Base-by-base conservation (phyloP, 2,888 invertebrate genomes). In the Heliconius charithonia region DNA sequence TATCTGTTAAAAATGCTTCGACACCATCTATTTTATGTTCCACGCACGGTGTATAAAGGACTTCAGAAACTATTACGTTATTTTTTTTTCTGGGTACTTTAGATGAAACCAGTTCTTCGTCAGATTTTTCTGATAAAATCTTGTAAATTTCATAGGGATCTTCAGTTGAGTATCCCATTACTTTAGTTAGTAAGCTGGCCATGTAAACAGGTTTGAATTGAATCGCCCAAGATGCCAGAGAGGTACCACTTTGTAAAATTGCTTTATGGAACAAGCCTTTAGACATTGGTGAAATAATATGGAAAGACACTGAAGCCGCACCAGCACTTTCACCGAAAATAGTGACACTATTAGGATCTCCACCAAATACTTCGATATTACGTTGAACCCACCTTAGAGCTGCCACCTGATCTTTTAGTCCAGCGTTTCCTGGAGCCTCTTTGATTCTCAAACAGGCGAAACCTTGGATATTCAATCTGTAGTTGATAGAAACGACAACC, bases 241-340 rank as follows among this genome's bases (percentile, higher is more conserved):
- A 87, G 0, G 93, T 92, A 3, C 94, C 94, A 81, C 93, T 93
- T 79, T 93, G 91, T 29, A 88, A 80, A 13, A 94, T 93, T 1
- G 89, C 93, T 85, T 88, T 92, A 62, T 93, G 91, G 76, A 93
- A 94, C 0, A 93, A 84, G 0, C 92, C 92, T 82, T 86, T 91
- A 0, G 93, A 90, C 91, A 91, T 91, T 2, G 90, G 89, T 7
- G 94, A 93, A 0, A 93, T 80, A 7, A 92, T 71, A 27, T 92
- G 93, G 27, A 85, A 91, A 0, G 94, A 92, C 0, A 93, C 90
- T 0, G 94, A 89, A 0, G 88, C 85, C 0, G 86, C 90, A 3
- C 94, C 94, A 77, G 94, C 93, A 65, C 94, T 94, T 81, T 93
- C 93, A 0, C 94, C 93, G 77, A 93, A 91, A 69, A 93, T 80